Percentiles rank a stretch among this genome's conserved stretches.
Evolutionary conservation across 2,888 invertebrate species (phyloP).

Genomic region (Pachliopta kotzebuea): DNA sequence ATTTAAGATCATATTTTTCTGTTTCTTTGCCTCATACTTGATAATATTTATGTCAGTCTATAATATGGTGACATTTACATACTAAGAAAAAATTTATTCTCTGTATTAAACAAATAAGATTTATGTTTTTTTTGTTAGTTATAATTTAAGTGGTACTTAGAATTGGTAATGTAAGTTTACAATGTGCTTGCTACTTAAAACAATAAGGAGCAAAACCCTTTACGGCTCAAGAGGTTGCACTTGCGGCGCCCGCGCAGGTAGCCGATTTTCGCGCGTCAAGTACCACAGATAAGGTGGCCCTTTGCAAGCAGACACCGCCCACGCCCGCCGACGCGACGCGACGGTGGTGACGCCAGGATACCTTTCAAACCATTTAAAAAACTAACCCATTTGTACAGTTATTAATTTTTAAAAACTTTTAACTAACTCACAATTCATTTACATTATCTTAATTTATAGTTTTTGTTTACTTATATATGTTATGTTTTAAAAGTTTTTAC

Average conservation of each 20-base stretch:
- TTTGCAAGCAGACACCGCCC: constrained; percentile 37
- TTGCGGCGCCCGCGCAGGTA: constrained; percentile 57
- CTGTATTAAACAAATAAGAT: no score
- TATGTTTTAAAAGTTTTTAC: no score
- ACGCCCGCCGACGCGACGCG: constrained; percentile 36
- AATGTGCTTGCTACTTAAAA: constrained; percentile 31
- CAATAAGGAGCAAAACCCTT: constrained; percentile 54
- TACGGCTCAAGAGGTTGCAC: constrained; percentile 50
- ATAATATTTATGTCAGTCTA: no score
- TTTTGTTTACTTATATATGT: no score
- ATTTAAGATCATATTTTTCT: no score
- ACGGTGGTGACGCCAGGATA: constrained; percentile 42
- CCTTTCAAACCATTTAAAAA: constrained; percentile 24
- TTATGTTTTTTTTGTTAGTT: no score
- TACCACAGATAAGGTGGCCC: constrained; percentile 50
- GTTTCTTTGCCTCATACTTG: no score
- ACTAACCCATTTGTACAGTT: constrained; percentile 10
- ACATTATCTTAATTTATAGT: no score
- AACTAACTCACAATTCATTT: not conserved
- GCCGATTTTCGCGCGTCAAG: constrained; percentile 57
- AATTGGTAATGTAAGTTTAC: no score
- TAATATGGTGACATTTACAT: no score
- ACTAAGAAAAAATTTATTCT: no score
- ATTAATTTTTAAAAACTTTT: constrained; percentile 9
- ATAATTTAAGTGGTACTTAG: no score